Evolutionary conservation across 2,797 vertebrate genomes (phyloP).

Genomic region (Coendou prehensilis): DNA sequence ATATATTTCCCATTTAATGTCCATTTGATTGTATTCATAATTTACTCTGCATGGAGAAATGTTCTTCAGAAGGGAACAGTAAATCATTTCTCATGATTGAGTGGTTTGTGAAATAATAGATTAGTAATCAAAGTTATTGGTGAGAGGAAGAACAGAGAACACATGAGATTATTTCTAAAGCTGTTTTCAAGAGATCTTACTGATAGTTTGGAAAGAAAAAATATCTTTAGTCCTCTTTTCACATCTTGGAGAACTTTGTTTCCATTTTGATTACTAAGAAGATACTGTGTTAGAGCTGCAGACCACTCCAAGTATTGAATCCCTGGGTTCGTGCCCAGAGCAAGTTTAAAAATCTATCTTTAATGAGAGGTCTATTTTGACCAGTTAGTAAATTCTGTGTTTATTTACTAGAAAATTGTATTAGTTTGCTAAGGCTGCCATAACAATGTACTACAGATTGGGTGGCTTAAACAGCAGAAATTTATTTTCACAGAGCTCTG

Average conservation of each 20-base stretch:
- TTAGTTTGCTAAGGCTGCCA: background rate
- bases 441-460: background rate
- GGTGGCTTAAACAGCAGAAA: background rate
- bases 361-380: constrained; percentile 2
- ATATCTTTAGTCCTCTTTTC: background rate
- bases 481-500: background rate
- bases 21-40: background rate
- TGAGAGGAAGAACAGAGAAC: background rate
- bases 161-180: constrained; percentile 30
- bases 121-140: background rate
- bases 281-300: background rate
- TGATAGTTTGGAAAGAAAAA: constrained; percentile 21
- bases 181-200: constrained; percentile 45
- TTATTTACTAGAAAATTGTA: background rate
- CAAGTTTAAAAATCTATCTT: constrained; percentile 6
- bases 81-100: background rate
- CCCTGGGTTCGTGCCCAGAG: background rate
- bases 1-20: background rate
- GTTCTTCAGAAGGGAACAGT: background rate
- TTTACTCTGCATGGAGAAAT: constrained; percentile 8
- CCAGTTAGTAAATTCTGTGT: background rate
- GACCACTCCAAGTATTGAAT: background rate
- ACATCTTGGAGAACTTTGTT: background rate
- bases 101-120: constrained; percentile 21
- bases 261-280: background rate